These are phyloP conservation scores for Ispidina lecontei DNA, from an alignment of 2,797 vertebrate genomes.

Conservation along the genomic window DNA sequence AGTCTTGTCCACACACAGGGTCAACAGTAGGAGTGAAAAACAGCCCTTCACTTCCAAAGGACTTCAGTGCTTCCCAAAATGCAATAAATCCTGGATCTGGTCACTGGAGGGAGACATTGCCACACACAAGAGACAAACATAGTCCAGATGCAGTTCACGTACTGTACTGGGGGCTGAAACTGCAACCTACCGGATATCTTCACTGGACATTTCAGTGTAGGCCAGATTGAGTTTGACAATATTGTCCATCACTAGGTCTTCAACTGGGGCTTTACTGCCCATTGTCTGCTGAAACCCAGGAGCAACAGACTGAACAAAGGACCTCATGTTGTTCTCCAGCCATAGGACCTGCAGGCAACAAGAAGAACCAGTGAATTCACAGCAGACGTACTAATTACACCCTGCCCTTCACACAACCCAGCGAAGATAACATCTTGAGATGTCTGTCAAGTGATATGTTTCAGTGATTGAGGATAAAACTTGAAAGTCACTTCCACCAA, in stretches of 20 bases:
- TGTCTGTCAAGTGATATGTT: neutral
- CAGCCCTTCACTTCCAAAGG: neutral
- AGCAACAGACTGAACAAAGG: conserved; percentile 76
- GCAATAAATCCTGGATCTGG: neutral
- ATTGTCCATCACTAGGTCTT: conserved; percentile 76
- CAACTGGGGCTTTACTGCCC: conserved; percentile 75
- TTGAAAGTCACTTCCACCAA: neutral
- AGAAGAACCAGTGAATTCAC: neutral
- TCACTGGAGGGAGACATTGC: conserved; percentile 62
- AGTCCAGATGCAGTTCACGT: neutral
- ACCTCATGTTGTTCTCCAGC: conserved; percentile 79
- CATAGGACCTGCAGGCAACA: conserved; percentile 82
- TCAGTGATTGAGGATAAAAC: neutral
- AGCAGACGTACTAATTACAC: neutral
- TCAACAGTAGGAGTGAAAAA: neutral
- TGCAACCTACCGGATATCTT: conserved; percentile 83
- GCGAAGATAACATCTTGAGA: neutral
- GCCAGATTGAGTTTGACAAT: conserved; percentile 86
- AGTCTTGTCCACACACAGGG: neutral
- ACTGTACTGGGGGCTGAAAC: neutral
- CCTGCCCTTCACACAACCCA: neutral
- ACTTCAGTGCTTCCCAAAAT: neutral
- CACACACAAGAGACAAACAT: neutral
- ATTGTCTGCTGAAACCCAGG: conserved; percentile 85
- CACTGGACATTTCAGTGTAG: conserved; percentile 86